These are phyloP conservation scores for Drosophila atroscutellata DNA, from an alignment of 2,888 invertebrate species.

Conservation along the genomic window DNA sequence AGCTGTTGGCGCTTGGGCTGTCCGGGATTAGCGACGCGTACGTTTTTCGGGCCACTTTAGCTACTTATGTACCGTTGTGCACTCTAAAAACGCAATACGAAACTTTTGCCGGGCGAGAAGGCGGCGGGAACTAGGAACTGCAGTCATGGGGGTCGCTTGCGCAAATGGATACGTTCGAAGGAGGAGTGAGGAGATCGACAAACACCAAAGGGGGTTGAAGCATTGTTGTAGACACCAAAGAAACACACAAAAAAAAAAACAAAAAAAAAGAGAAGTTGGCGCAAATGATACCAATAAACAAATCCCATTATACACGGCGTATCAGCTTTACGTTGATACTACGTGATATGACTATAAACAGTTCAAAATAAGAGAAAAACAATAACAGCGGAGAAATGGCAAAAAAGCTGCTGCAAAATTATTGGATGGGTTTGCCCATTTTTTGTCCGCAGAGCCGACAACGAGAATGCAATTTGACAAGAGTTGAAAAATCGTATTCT, in stretches of 20 bases:
- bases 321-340: constrained; percentile 83
- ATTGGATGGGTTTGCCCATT: constrained; percentile 6
- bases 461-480: constrained; percentile 31
- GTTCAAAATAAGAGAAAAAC: constrained; percentile 29
- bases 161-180: constrained; percentile 29
- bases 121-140: constrained; percentile 19
- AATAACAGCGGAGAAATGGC: constrained; percentile 6
- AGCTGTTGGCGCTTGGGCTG: constrained; percentile 52
- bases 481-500: constrained; percentile 10
- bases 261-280: constrained; percentile 48
- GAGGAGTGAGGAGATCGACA: neutral
- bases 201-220: constrained; percentile 4
- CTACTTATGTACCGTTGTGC: constrained; percentile 67
- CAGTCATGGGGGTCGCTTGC: constrained; percentile 32
- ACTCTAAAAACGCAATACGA: constrained; percentile 79
- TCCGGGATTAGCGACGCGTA: constrained; percentile 70
- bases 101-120: constrained; percentile 50
- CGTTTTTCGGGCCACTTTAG: constrained; percentile 66
- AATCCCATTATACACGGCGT: constrained; percentile 84
- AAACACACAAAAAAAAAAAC: neutral
- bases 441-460: constrained; percentile 3
- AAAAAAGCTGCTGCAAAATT: constrained; percentile 11
- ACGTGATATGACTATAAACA: constrained; percentile 82
- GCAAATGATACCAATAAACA: constrained; percentile 84
- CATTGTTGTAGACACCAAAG: constrained; percentile 31